phyloP scores from a whole-genome alignment of 2,797 vertebrate genomes.

The Poecile montanus region DNA sequence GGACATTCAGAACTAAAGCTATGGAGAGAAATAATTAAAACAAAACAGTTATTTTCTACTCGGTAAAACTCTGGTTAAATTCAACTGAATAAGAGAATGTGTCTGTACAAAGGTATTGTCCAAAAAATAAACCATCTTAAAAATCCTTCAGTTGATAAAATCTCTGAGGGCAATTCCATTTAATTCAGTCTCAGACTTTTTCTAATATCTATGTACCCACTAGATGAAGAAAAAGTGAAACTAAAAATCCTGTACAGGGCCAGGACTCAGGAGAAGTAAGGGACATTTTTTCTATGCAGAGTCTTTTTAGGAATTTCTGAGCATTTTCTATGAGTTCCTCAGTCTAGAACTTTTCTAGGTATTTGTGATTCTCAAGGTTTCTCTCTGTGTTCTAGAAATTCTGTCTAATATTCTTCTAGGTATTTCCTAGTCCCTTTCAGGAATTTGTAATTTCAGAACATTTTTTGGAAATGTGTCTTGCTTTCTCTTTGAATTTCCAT shows the following conservation, averaged over 20 bases:
- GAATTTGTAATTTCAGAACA: not conserved
- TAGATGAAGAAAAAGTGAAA: not conserved
- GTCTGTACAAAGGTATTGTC: not conserved
- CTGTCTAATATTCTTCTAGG: not conserved
- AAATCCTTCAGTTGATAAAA: not conserved
- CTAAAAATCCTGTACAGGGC: not conserved
- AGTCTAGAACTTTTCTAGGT: not conserved
- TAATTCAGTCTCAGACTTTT: slow-evolving; percentile 41
- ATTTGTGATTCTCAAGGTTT: not conserved
- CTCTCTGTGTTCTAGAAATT: not conserved
- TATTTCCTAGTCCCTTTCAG: not conserved
- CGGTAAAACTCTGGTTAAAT: not conserved
- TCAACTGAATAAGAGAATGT: not conserved
- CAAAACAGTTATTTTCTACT: not conserved
- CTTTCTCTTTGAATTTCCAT: not conserved
- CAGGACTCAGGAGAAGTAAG: not conserved
- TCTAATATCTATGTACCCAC: not conserved
- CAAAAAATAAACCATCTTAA: not conserved
- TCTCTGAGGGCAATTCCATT: slow-evolving; percentile 22
- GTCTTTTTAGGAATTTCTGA: not conserved
- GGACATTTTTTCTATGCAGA: not conserved
- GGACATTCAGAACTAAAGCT: not conserved
- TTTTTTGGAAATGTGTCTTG: not conserved
- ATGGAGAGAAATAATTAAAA: not conserved
- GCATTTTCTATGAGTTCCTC: not conserved